phyloP scores from a whole-genome alignment of 2,888 invertebrate genomes.

The Meiosimyza platycephala region DNA sequence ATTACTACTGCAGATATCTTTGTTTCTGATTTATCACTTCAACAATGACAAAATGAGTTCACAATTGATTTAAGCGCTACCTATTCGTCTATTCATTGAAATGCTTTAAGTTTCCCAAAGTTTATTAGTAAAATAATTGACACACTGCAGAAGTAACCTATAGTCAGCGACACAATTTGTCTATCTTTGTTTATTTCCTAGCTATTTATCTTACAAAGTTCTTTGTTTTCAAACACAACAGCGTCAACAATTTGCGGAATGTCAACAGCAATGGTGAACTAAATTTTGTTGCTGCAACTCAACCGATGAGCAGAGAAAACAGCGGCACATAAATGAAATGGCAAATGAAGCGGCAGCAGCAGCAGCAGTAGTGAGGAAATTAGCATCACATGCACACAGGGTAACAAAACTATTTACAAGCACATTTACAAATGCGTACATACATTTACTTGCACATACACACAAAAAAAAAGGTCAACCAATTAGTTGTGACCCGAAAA shows the following conservation, averaged over 20 bases:
- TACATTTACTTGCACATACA: conserved; percentile 13
- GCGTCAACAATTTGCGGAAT: background rate
- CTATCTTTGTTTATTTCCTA: too few relatives aligned
- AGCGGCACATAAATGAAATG: background rate
- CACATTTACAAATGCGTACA: background rate
- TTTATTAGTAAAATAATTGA: too few relatives aligned
- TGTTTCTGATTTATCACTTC: too few relatives aligned
- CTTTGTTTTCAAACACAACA: background rate
- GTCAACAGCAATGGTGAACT: background rate
- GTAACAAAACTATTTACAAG: too few relatives aligned
- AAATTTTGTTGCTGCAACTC: background rate
- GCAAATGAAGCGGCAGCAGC: background rate
- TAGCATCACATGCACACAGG: conserved; percentile 3
- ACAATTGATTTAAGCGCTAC: too few relatives aligned
- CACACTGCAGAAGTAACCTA: too few relatives aligned
- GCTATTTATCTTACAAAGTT: too few relatives aligned
- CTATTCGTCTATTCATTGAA: too few relatives aligned
- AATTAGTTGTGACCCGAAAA: conserved; percentile 45
- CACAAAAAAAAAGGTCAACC: conserved; percentile 40
- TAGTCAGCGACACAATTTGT: too few relatives aligned
- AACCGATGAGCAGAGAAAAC: background rate
- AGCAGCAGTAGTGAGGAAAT: conserved; percentile 1
- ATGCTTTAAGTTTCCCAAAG: too few relatives aligned
- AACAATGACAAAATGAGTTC: too few relatives aligned
- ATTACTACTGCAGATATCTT: too few relatives aligned